Base-by-base conservation (phyloP, 2,888 invertebrate genomes). In the Hoplodrina blanda region DNA sequence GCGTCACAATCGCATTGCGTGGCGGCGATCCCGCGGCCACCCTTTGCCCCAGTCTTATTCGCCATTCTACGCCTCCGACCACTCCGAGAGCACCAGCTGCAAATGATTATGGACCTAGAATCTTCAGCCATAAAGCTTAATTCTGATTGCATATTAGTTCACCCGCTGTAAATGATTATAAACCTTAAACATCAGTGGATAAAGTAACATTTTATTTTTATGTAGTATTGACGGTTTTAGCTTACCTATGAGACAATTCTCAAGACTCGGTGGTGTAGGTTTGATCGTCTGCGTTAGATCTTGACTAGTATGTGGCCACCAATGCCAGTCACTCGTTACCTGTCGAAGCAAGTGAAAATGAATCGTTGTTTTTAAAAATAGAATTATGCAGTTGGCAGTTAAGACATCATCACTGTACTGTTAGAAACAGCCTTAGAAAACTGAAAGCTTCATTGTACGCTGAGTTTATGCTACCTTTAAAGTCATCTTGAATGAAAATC, bases 251-350 rank as follows among this genome's bases (percentile, higher is more conserved):
- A 95, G 90, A 82, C 95, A 95, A 13, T 90, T 94, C 37, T 93
- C 94, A 4, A 95, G 87, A 19, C 89, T 92, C 0, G 94, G 94
- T 4, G 95, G 93, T 15, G 91, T 81, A 0, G 94, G 93, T 81
- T 92, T 95, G 71, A 94, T 89, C 0, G 93, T 94, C 74, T 92
- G 94, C 10, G 92, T 92, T 84, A 94, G 85, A 63, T 95, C 95
- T 87, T 94, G 94, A 83, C 94, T 95, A 6, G 92, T 89, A 69
- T 94, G 93, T 0, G 94, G 94, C 95, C 95, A 96, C 95, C 95
- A 95, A 81, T 95, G 95, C 95, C 95, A 95, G 71, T 96, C 95
- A 68, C 87, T 93, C 15, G 95, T 93, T 46, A 95, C 91, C 95
- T 96, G 83, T 41, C 6, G 72, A 60, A 60, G 59, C 15, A 61